These are phyloP conservation scores for Dryomyza anilis DNA, from an alignment of 2,888 invertebrate genomes.

Conservation along the genomic window DNA sequence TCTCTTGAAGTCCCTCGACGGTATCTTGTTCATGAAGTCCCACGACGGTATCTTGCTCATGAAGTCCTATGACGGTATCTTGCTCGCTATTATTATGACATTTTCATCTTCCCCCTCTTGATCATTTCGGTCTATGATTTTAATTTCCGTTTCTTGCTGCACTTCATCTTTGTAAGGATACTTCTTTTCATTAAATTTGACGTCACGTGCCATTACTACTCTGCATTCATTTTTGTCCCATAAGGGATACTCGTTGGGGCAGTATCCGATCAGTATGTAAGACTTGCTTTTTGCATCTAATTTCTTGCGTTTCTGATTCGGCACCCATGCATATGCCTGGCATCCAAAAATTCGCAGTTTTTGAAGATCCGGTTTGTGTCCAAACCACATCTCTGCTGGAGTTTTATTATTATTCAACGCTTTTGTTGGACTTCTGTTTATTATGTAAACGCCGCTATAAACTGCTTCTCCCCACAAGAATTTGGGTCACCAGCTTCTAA, in stretches of 20 bases:
- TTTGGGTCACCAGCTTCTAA: conserved; percentile 21
- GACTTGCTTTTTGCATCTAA: conserved; percentile 38
- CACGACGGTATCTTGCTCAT: too few relatives aligned
- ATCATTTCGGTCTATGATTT: too few relatives aligned
- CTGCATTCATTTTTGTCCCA: neutral
- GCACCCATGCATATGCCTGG: too few relatives aligned
- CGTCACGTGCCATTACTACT: conserved; percentile 2
- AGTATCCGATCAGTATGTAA: neutral
- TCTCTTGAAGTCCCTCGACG: neutral
- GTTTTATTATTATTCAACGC: conserved; percentile 40
- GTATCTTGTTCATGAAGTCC: too few relatives aligned
- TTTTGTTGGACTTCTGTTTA: too few relatives aligned
- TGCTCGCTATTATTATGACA: neutral
- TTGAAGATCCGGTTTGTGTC: conserved; percentile 45
- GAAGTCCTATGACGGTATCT: too few relatives aligned
- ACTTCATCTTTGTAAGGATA: conserved; percentile 18
- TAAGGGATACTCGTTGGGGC: too few relatives aligned
- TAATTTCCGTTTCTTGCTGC: neutral
- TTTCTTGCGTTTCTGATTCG: too few relatives aligned
- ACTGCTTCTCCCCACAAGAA: conserved; percentile 23
- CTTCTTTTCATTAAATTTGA: conserved; percentile 16
- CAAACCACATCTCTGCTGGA: conserved; percentile 53
- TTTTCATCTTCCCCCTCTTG: neutral
- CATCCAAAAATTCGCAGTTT: too few relatives aligned
- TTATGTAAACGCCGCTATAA: neutral